Evolutionary conservation across 2,797 vertebrate genomes (phyloP).

Genomic region (Dicrostonyx torquatus): DNA sequence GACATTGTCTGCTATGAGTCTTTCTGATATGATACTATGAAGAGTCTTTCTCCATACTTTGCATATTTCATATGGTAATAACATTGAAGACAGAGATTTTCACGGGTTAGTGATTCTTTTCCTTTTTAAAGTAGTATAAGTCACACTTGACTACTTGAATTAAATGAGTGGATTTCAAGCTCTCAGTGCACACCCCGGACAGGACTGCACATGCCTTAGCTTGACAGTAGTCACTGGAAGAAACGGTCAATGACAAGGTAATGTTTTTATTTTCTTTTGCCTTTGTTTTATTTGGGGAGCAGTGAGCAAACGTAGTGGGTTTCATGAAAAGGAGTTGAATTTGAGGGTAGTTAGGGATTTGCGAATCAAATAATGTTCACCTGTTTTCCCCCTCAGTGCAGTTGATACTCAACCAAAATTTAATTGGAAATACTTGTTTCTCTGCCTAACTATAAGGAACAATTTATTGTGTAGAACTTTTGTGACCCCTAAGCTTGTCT

Average conservation of each 20-base stretch:
- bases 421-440: conserved; percentile 38
- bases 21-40: background rate
- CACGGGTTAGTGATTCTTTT: background rate
- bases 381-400: background rate
- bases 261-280: conserved; percentile 41
- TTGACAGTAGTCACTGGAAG: conserved; percentile 55
- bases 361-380: background rate
- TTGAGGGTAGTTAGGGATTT: conserved; percentile 4
- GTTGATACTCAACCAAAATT: background rate
- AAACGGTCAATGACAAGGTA: conserved; percentile 31
- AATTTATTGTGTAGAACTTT: conserved; percentile 3
- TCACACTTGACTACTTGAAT: conserved; percentile 5
- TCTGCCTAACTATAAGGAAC: background rate
- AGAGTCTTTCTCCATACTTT: background rate
- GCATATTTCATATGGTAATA: conserved; percentile 18
- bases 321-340: background rate
- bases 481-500: conserved; percentile 14
- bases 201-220: conserved; percentile 49
- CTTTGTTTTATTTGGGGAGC: conserved; percentile 39
- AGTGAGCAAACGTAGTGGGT: background rate
- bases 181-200: background rate
- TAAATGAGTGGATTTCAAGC: background rate
- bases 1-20: background rate
- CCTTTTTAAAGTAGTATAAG: background rate
- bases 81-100: conserved; percentile 13